Conservation (phyloP, 2,113 vertebrate species). For the Agapornis roseicollis region DNA sequence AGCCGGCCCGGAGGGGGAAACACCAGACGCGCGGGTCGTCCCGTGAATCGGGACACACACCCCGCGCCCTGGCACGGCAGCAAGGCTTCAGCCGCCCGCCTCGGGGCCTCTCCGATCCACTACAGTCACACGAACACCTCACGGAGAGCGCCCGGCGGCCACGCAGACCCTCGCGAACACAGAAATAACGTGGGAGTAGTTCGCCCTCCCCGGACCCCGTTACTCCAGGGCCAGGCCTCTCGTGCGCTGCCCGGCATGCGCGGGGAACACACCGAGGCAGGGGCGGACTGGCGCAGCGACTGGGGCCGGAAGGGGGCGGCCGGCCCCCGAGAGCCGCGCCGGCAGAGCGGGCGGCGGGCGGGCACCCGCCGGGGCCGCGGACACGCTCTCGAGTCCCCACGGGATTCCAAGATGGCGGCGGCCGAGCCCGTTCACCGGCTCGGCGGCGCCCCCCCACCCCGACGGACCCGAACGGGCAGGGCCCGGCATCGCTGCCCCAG, state of each 20-base stretch:
- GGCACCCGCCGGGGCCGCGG: neutral
- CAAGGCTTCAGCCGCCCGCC: neutral
- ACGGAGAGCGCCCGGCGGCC: neutral
- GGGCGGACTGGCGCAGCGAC: neutral
- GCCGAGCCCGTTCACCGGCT: neutral
- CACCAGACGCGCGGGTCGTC: neutral
- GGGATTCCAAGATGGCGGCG: constrained; percentile 66
- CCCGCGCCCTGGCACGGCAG: neutral
- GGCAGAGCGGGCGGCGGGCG: no score
- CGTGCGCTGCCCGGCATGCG: neutral
- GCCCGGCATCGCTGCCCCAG: neutral
- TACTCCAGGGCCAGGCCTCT: neutral
- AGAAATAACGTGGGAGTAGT: neutral
- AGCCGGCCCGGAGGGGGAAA: neutral
- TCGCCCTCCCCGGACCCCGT: neutral
- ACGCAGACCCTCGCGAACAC: neutral
- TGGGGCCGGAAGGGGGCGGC: neutral
- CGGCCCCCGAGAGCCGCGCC: neutral
- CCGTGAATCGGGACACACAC: accelerated
- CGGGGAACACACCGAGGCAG: no score
- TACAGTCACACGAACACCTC: neutral
- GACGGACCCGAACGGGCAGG: neutral
- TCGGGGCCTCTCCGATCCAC: neutral
- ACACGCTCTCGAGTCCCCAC: neutral
- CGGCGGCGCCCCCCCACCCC: neutral